Percentiles rank a stretch among this genome's conserved stretches.
Conservation (phyloP, 2,888 invertebrate genomes). For the Megaustenia siamemsis region DNA sequence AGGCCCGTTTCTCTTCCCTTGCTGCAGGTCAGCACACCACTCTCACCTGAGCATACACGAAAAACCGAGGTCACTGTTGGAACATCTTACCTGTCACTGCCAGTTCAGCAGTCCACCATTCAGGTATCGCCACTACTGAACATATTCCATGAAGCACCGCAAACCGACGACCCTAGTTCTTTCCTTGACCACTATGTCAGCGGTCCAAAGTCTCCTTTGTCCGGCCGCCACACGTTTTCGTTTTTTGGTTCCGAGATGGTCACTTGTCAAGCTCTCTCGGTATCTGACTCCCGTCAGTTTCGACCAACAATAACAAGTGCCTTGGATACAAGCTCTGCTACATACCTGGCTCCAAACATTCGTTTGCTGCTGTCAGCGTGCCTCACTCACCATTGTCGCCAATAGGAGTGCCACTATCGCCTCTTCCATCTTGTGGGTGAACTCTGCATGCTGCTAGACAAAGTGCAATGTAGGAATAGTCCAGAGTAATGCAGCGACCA, state of each 20-base stretch:
- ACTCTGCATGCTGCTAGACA: neutral
- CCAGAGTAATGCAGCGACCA: too few relatives aligned
- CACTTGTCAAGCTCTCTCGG: slow-evolving; percentile 10
- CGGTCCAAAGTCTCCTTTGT: slow-evolving; percentile 29
- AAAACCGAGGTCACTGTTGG: neutral
- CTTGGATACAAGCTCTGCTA: slow-evolving; percentile 12
- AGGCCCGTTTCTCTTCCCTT: slow-evolving; percentile 38
- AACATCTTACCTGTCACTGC: slow-evolving; percentile 22
- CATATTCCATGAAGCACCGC: slow-evolving; percentile 12
- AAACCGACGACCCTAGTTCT: neutral
- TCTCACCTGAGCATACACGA: neutral
- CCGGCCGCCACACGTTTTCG: neutral
- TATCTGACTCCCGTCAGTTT: slow-evolving; percentile 30
- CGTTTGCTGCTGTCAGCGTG: slow-evolving; percentile 26
- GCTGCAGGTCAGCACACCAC: slow-evolving; percentile 30
- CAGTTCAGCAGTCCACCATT: neutral
- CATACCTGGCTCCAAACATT: slow-evolving; percentile 12
- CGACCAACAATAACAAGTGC: slow-evolving; percentile 9
- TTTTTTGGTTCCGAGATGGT: slow-evolving; percentile 34
- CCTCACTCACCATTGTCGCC: slow-evolving; percentile 47
- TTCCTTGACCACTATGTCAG: neutral
- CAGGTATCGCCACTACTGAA: slow-evolving; percentile 33
- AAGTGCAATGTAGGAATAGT: neutral
- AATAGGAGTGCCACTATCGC: slow-evolving; percentile 41
- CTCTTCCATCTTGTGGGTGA: slow-evolving; percentile 47